Evolutionary conservation across 37 sponge, comb jelly and placozoan species (phyloP).

Genomic region (Tethya wilhelma): DNA sequence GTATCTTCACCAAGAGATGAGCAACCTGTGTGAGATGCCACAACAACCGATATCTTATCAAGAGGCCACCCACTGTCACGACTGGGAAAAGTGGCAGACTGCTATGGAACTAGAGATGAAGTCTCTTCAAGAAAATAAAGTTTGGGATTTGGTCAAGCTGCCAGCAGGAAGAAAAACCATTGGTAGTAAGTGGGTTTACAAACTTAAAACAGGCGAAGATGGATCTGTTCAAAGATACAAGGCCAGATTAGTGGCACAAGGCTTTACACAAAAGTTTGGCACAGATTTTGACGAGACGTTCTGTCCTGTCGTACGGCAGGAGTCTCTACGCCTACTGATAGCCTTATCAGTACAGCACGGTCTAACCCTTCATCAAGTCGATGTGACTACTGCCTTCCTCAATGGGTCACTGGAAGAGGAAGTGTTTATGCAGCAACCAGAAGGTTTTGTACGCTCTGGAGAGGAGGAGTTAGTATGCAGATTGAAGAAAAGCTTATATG

Average conservation of each 20-base stretch:
- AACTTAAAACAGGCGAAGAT: slow-evolving; percentile 30
- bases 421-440: slow-evolving; percentile 63
- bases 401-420: slow-evolving; percentile 56
- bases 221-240: slow-evolving; percentile 47
- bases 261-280: slow-evolving; percentile 52
- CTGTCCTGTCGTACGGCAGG: slow-evolving; percentile 41
- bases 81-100: slow-evolving; percentile 6
- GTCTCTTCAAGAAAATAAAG: slow-evolving; percentile 33
- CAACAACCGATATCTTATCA: neutral
- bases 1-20: neutral
- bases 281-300: slow-evolving; percentile 65
- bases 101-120: slow-evolving; percentile 9
- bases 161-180: slow-evolving; percentile 37
- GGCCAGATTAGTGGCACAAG: slow-evolving; percentile 55
- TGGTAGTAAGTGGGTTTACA: slow-evolving; percentile 59
- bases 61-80: slow-evolving; percentile 42
- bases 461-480: slow-evolving; percentile 20
- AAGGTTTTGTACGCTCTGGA: slow-evolving; percentile 20
- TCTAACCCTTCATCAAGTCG: slow-evolving; percentile 39
- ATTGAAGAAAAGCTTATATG: slow-evolving; percentile 28
- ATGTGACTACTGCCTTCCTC: slow-evolving; percentile 62
- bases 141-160: slow-evolving; percentile 41
- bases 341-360: slow-evolving; percentile 29
- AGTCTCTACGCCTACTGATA: slow-evolving; percentile 31
- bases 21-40: neutral